These are phyloP conservation scores for Otolemur crassicaudatus DNA, from an alignment of 2,797 vertebrate genomes.

Conservation along the genomic window DNA sequence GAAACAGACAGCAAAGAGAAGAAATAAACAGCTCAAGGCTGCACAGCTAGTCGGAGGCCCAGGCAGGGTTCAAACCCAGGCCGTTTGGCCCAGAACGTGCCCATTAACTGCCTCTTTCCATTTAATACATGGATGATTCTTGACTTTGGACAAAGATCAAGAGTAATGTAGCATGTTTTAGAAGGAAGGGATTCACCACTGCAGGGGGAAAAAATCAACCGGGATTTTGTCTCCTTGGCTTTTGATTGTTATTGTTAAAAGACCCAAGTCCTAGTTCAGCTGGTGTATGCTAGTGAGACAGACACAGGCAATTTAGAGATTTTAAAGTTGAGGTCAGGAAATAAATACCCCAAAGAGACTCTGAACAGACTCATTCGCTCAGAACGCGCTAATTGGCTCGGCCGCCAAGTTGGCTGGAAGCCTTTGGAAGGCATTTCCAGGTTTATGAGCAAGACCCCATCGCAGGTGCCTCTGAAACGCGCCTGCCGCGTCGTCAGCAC, in stretches of 20 bases:
- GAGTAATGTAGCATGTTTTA: not conserved
- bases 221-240: conserved; percentile 10
- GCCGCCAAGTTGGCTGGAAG: not conserved
- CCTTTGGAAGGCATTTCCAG: not conserved
- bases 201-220: not conserved
- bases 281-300: not conserved
- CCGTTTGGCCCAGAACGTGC: not conserved
- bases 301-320: not conserved
- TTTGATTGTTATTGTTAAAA: conserved; percentile 27
- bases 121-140: not conserved
- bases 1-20: not conserved
- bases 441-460: not conserved
- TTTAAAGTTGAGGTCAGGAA: not conserved
- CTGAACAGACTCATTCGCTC: not conserved
- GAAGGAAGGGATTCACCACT: not conserved
- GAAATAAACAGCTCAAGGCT: not conserved
- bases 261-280: not conserved
- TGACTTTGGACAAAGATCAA: conserved; percentile 33
- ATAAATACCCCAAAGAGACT: not conserved
- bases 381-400: not conserved
- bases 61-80: not conserved
- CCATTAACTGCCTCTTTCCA: not conserved
- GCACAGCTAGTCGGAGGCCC: not conserved
- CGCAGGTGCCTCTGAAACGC: not conserved
- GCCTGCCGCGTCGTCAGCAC: not conserved